Conservation (phyloP, 2,888 invertebrate genomes). For the Scotopteryx bipunctaria region DNA sequence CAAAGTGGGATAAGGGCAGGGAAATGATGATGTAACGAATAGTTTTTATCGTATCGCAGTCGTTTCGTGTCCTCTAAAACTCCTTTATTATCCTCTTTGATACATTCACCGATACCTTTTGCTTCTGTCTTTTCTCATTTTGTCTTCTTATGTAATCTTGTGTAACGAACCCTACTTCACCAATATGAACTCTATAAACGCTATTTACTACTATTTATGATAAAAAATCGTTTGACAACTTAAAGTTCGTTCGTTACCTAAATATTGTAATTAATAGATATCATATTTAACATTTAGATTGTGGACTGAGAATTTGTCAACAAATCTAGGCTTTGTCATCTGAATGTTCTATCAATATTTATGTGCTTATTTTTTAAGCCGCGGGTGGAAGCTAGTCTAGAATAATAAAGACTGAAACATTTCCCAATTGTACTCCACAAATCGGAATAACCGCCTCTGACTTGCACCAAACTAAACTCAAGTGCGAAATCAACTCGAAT, state of each 20-base stretch:
- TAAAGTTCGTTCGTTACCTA: slow-evolving; percentile 33
- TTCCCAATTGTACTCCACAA: too few species aligned
- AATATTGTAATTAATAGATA: slow-evolving; percentile 44
- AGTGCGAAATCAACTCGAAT: slow-evolving; percentile 46
- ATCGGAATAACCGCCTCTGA: slow-evolving; percentile 32
- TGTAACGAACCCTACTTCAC: slow-evolving; percentile 36
- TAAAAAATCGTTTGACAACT: background rate
- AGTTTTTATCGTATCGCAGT: slow-evolving; percentile 30
- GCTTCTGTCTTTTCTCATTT: slow-evolving; percentile 45
- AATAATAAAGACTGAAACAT: too few species aligned
- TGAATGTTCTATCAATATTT: background rate
- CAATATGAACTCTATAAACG: slow-evolving; percentile 34
- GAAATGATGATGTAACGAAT: too few species aligned
- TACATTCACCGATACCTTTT: slow-evolving; percentile 44
- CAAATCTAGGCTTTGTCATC: background rate
- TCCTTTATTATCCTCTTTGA: slow-evolving; percentile 44
- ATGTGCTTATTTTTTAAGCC: too few species aligned
- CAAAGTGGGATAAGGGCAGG: too few species aligned
- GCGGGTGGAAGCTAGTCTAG: too few species aligned
- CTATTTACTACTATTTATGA: background rate
- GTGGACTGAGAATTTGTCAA: background rate
- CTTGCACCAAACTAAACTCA: slow-evolving; percentile 38
- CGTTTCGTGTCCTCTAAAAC: slow-evolving; percentile 30
- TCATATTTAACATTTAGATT: too few species aligned
- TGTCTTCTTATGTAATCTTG: slow-evolving; percentile 49